These are phyloP conservation scores for Drosophila carrolli DNA, from an alignment of 1,140 invertebrate species.

Conservation along the genomic window DNA sequence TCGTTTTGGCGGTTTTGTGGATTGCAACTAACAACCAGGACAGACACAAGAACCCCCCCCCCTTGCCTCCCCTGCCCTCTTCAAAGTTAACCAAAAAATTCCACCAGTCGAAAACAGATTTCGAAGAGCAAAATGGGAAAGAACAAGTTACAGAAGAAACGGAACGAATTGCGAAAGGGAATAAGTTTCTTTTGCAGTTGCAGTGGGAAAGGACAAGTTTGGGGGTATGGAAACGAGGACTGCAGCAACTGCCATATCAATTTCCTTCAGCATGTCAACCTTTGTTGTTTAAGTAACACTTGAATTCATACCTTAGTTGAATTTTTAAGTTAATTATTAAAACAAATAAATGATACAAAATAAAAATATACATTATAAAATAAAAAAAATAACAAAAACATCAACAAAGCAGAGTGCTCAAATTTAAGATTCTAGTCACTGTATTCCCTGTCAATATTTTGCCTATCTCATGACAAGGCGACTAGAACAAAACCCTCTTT, in stretches of 20 bases:
- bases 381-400: too few species aligned
- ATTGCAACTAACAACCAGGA: conserved; percentile 56
- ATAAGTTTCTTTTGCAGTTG: conserved; percentile 27
- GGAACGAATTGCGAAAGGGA: conserved; percentile 5
- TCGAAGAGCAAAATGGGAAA: conserved; percentile 4
- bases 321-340: too few species aligned
- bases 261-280: not conserved
- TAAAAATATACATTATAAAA: too few species aligned
- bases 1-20: conserved; percentile 66
- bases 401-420: too few species aligned
- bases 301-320: not conserved
- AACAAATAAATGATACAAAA: too few species aligned
- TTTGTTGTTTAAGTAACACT: not conserved
- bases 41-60: conserved; percentile 27
- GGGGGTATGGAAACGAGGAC: conserved; percentile 6
- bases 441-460: too few species aligned
- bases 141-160: conserved; percentile 23
- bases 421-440: too few species aligned
- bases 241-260: conserved; percentile 10
- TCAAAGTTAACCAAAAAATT: conserved; percentile 47
- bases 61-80: not conserved
- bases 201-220: conserved; percentile 2
- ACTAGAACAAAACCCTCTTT: too few species aligned
- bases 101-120: conserved; percentile 72
- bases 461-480: too few species aligned